Percentiles rank a stretch among this genome's conserved stretches.
These are phyloP conservation scores for Hippotragus niger DNA, from an alignment of 2,113 vertebrate species.

Conservation along the genomic window DNA sequence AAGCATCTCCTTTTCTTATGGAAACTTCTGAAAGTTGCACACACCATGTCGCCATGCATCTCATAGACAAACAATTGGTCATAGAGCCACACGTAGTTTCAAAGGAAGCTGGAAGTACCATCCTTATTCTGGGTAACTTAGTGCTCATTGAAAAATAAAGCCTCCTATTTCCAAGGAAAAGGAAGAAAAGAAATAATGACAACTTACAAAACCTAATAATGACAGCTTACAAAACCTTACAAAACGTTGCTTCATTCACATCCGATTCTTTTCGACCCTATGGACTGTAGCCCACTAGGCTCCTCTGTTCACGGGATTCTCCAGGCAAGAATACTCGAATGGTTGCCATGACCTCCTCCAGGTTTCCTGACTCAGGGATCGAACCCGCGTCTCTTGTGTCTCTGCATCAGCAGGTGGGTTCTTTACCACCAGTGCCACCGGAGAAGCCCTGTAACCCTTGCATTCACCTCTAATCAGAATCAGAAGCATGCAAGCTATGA, in stretches of 20 bases:
- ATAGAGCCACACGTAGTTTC: not conserved
- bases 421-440: not conserved
- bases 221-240: not conserved
- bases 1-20: not conserved
- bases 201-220: not conserved
- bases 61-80: not conserved
- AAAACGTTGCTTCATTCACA: not conserved
- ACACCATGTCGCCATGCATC: not conserved
- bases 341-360: not conserved
- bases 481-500: not conserved
- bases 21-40: not conserved
- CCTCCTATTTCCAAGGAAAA: not conserved
- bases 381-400: not conserved
- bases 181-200: not conserved
- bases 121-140: not conserved
- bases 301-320: not conserved
- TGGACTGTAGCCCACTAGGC: not conserved
- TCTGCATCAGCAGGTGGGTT: not conserved
- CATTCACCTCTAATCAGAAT: not conserved
- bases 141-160: not conserved
- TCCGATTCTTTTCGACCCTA: not conserved
- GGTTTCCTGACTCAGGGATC: not conserved
- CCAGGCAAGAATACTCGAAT: not conserved
- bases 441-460: not conserved
- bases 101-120: not conserved